These are phyloP conservation scores for Bambusicola thoracicus DNA, from an alignment of 2,113 vertebrate species.

Conservation along the genomic window DNA sequence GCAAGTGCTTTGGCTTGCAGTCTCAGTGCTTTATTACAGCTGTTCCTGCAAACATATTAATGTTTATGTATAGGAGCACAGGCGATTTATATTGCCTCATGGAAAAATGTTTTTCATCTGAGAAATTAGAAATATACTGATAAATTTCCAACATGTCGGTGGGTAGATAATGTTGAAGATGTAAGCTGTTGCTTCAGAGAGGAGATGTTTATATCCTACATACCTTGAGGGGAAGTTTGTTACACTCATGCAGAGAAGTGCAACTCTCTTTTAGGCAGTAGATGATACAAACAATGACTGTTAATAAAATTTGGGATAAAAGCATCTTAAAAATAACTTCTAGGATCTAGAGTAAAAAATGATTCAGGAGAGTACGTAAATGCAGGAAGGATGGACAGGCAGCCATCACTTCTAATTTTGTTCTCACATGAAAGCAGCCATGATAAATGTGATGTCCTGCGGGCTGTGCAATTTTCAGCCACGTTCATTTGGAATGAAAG, in stretches of 20 bases:
- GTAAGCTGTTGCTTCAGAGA: background rate
- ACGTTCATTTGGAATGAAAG: rapidly evolving
- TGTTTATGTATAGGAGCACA: background rate
- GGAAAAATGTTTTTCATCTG: background rate
- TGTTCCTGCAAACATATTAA: background rate
- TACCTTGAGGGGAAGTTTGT: background rate
- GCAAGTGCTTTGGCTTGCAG: background rate
- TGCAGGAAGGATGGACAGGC: background rate
- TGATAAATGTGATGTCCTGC: background rate
- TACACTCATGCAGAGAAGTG: background rate
- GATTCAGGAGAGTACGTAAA: background rate
- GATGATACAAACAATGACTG: background rate
- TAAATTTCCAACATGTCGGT: background rate
- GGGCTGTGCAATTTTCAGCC: background rate
- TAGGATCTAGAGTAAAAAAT: background rate
- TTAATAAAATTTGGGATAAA: background rate
- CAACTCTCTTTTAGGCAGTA: background rate
- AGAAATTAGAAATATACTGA: background rate
- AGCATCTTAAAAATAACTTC: background rate
- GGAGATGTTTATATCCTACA: background rate
- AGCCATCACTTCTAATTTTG: background rate
- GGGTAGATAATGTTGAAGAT: background rate
- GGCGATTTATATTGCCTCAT: background rate
- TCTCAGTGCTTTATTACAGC: background rate
- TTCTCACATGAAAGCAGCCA: background rate